Conservation (phyloP, 1,140 invertebrate genomes). For the Coptotermes formosanus region DNA sequence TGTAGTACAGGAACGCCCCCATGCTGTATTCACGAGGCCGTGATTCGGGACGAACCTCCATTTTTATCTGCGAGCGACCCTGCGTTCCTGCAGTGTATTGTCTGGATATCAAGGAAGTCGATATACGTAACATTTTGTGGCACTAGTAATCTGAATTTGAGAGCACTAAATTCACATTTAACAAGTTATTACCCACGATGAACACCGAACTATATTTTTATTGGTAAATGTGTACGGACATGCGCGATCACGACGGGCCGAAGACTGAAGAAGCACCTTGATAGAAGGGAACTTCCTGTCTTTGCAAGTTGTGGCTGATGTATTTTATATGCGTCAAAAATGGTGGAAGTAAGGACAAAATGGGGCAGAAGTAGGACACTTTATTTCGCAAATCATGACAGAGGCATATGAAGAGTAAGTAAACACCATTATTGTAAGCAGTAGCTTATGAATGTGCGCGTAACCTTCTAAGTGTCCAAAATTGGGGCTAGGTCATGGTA, state of each 20-base stretch:
- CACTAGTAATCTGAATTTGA: neutral
- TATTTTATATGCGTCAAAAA: conserved; percentile 64
- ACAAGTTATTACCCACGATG: neutral
- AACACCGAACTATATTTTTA: conserved; percentile 33
- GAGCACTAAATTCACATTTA: neutral
- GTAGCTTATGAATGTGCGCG: conserved; percentile 3
- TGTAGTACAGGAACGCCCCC: neutral
- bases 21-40: conserved; percentile 3
- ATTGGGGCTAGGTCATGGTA: conserved; percentile 32
- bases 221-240: conserved; percentile 28
- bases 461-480: conserved; percentile 16
- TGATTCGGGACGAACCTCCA: neutral
- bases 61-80: neutral
- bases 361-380: conserved; percentile 67
- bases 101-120: neutral
- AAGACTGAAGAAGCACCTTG: conserved; percentile 29
- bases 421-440: neutral
- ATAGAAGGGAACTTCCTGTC: conserved; percentile 33
- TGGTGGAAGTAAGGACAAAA: conserved; percentile 66
- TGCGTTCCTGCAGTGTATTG: neutral
- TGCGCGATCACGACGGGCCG: conserved; percentile 30
- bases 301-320: conserved; percentile 47
- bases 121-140: neutral
- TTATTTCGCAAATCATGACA: conserved; percentile 70
- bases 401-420: conserved; percentile 74